Evolutionary conservation across 2,113 vertebrate species (phyloP).

Genomic region (Cranoglanis bouderius): DNA sequence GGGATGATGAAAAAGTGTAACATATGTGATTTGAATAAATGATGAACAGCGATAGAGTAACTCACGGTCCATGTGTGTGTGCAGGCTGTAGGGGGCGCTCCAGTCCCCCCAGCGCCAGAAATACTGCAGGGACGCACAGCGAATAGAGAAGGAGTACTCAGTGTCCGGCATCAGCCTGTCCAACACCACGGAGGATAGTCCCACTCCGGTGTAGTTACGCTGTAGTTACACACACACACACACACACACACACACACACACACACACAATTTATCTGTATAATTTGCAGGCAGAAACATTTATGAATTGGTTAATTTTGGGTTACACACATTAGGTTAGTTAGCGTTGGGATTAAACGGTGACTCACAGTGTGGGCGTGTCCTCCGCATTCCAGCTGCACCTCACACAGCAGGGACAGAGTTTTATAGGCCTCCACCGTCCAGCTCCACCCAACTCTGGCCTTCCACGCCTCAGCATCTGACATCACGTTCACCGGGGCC

Average conservation of each 20-base stretch:
- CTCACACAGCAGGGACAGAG: constrained; percentile 68
- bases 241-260: constrained; percentile 5
- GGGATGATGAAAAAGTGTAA: background rate
- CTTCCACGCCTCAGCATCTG: constrained; percentile 56
- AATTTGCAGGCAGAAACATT: background rate
- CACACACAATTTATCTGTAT: background rate
- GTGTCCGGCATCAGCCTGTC: constrained; percentile 62
- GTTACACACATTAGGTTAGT: background rate
- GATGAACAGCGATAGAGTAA: background rate
- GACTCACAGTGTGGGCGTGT: constrained; percentile 59
- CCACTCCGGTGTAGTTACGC: constrained; percentile 65
- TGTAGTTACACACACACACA: constrained; percentile 37
- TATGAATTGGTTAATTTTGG: background rate
- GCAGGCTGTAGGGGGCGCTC: constrained; percentile 62
- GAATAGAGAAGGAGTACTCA: constrained; percentile 59
- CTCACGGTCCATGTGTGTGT: constrained; percentile 66
- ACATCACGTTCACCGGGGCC: constrained; percentile 52
- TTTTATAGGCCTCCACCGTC: constrained; percentile 56
- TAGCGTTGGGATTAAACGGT: background rate
- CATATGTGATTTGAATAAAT: too few relatives aligned
- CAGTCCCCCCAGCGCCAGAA: constrained; percentile 76
- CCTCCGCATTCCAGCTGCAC: constrained; percentile 54
- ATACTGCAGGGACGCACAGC: constrained; percentile 66
- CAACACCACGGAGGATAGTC: constrained; percentile 58
- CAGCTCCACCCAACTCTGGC: constrained; percentile 70